Percentiles rank a stretch among this genome's conserved stretches.
These are phyloP conservation scores for Branchellion lobata DNA, from an alignment of 2,888 invertebrate genomes.

Conservation along the genomic window DNA sequence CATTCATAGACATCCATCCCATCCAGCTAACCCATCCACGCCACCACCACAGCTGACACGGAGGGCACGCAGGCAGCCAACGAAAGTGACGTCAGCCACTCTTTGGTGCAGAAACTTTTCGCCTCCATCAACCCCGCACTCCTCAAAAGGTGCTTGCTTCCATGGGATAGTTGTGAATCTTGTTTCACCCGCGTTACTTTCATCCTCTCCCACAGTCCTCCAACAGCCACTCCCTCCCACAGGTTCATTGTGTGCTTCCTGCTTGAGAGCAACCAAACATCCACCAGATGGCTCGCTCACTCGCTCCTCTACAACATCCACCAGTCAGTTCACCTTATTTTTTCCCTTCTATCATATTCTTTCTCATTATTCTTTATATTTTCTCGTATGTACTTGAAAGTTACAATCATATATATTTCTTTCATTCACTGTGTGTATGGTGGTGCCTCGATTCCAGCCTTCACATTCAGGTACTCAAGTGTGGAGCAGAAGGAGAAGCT, in stretches of 20 bases:
- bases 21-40: too few species aligned
- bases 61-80: slow-evolving; percentile 54
- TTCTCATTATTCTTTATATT: background rate
- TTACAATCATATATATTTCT: background rate
- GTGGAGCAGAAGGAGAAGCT: slow-evolving; percentile 74
- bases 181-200: background rate
- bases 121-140: slow-evolving; percentile 68
- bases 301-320: slow-evolving; percentile 63
- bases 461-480: slow-evolving; percentile 45
- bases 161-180: too few species aligned
- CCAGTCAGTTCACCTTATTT: slow-evolving; percentile 53
- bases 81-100: slow-evolving; percentile 69
- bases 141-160: slow-evolving; percentile 60
- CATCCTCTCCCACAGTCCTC: background rate
- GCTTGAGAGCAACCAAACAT: slow-evolving; percentile 86
- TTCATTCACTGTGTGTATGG: background rate
- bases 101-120: slow-evolving; percentile 73
- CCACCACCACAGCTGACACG: slow-evolving; percentile 7
- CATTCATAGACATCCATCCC: too few species aligned
- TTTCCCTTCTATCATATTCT: background rate
- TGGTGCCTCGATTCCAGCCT: background rate
- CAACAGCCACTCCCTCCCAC: slow-evolving; percentile 54
- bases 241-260: slow-evolving; percentile 85
- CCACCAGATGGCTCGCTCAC: slow-evolving; percentile 93
- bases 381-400: background rate